Conservation (phyloP, 2,888 invertebrate genomes). For the Microplitis manilae region DNA sequence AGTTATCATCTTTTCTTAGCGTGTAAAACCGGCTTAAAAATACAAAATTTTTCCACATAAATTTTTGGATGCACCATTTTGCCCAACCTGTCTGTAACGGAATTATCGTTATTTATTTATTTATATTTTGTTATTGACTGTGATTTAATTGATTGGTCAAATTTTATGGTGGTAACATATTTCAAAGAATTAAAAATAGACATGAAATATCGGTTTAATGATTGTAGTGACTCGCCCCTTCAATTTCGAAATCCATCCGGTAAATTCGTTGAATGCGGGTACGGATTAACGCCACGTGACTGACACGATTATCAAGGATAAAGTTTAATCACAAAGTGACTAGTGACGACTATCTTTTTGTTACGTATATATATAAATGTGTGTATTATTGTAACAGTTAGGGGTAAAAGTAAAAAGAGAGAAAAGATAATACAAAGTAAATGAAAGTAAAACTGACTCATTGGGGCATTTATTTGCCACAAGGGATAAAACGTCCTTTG, state of each 20-base stretch:
- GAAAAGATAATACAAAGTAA: not conserved
- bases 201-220: not conserved
- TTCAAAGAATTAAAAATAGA: not conserved
- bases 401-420: conserved; percentile 26
- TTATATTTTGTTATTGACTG: not conserved
- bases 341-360: conserved; percentile 2
- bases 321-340: not conserved
- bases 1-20: too few relatives aligned
- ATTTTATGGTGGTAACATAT: not conserved
- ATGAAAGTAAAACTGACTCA: conserved; percentile 11
- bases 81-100: too few relatives aligned
- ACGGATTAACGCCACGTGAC: not conserved
- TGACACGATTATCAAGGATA: not conserved
- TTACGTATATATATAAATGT: not conserved
- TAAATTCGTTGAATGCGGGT: not conserved
- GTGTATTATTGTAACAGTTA: not conserved
- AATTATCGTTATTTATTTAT: too few relatives aligned
- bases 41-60: too few relatives aligned
- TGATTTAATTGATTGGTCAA: not conserved
- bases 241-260: not conserved
- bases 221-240: not conserved
- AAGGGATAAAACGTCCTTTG: conserved; percentile 13
- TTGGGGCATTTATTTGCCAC: conserved; percentile 18
- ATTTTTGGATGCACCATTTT: too few relatives aligned
- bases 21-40: too few relatives aligned